A percentile compares a stretch with the other conserved stretches of the same genome.
Evolutionary conservation across 2,797 vertebrate species (phyloP).

Genomic region (Ctenochaetus hawaiiensis): DNA sequence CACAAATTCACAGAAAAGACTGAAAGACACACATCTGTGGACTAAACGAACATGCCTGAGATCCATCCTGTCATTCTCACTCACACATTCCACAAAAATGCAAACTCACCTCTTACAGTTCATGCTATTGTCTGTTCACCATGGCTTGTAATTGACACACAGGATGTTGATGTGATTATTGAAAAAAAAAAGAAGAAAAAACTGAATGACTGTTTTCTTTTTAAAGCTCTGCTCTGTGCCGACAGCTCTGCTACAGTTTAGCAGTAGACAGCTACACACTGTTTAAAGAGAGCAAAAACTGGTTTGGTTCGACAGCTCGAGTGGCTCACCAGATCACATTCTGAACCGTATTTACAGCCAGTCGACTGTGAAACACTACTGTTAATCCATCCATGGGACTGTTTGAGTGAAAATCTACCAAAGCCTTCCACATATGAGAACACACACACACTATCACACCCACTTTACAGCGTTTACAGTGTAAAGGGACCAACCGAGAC

Average conservation of each 20-base stretch:
- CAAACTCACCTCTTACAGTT: slow-evolving; percentile 49
- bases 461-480: slow-evolving; percentile 71
- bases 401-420: slow-evolving; percentile 78
- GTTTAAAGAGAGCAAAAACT: slow-evolving; percentile 37
- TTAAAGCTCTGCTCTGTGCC: slow-evolving; percentile 49
- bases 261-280: slow-evolving; percentile 31
- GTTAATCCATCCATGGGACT: slow-evolving; percentile 74
- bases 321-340: slow-evolving; percentile 40
- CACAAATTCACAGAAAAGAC: slow-evolving; percentile 50
- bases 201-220: slow-evolving; percentile 58
- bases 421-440: slow-evolving; percentile 75
- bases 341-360: slow-evolving; percentile 58
- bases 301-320: slow-evolving; percentile 33
- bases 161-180: slow-evolving; percentile 67
- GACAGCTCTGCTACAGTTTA: slow-evolving; percentile 53
- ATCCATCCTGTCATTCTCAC: slow-evolving; percentile 39
- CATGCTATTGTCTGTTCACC: slow-evolving; percentile 70
- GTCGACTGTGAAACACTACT: slow-evolving; percentile 72
- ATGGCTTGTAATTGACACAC: slow-evolving; percentile 68
- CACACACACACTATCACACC: slow-evolving; percentile 44
- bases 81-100: slow-evolving; percentile 51
- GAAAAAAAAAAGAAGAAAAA: slow-evolving; percentile 31
- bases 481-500: slow-evolving; percentile 74
- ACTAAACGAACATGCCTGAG: slow-evolving; percentile 42
- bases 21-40: slow-evolving; percentile 37